Evolutionary conservation across 1,140 invertebrate genomes (phyloP), one percentile per base, ranked within the genome.

Genomic region (Aethina tumida): DNA sequence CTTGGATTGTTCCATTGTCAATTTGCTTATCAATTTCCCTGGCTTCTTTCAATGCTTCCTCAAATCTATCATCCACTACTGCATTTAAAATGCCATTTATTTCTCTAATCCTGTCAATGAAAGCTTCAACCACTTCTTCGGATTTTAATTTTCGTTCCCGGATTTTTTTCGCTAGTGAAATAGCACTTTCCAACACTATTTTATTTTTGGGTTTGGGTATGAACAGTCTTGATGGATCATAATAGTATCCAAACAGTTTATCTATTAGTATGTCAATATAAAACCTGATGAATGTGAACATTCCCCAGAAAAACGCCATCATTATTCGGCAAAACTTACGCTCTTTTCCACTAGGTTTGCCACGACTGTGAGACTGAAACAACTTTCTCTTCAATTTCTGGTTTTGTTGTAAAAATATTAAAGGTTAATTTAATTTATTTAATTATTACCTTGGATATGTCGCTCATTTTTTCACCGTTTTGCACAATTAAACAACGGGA

Each of bases 21-120:
- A 91, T 69, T 21, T 73, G 62, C 47, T 70, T 55, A 60, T 95
- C 90, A 8, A 84, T 70, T 44, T 67, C 59, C 42, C 67, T 65
- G 0, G 90, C 89, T 50, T 91, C 83, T 43, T 76, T 60, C 5
- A 92, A 56, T 1, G 89, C 89, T 15, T 73, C 75, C 8, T 77
- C 70, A 56, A 75, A 85, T 55, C 86, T 58, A 50, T 84, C 71
- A 52, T 89, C 84, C 0, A 88, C 83, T 1, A 93, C 70, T 16
- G 84, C 78, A 66, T 93, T 93, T 19, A 92, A 52, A 13, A 82
- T 64, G 6, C 67, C 66, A 61, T 93, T 89, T 0, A 91, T 78
- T 62, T 79, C 70, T 53, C 80, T 75, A 28, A 90, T 89, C 48
- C 89, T 68, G 18, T 81, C 72, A 37, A 89, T 83, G 50, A 79